Base-by-base conservation (phyloP, 1,140 invertebrate genomes). In the Latrodectus geometricus region DNA sequence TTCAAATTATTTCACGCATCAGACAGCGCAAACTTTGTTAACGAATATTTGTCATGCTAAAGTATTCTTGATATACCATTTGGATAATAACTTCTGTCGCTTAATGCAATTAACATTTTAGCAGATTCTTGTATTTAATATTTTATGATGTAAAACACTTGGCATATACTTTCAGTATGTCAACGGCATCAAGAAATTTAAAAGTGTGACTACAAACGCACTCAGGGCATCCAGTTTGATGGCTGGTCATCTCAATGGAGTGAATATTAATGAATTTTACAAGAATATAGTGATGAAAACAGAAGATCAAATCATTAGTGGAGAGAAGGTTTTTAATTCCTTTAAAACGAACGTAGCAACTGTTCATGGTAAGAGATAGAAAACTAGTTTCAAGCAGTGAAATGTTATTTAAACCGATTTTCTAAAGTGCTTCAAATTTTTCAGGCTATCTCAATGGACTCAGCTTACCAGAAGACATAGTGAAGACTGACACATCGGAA, bases 391-490 rank as follows among this genome's bases (percentile, higher is more conserved):
- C n/a, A 65, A n/a, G 7, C n/a, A 15, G 61, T 4, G n/a, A 14
- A 15, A 65, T 65, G 61, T 65, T 61, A 61, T 11, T 65, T 15
- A 3, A 7, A 65, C 61, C 12, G 7, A n/a, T 15, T 20, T 20
- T 70, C 20, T 23, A 35, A 35, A 35, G 8, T 61, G 54, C 8
- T 70, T 2, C 2, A 20, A n/a, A 4, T 21, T 3, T 66, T 70
- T 50, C 48, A 86, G 84, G 65, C 14, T 48, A 21, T 48, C 50
- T 86, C 21, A 86, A 86, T 20, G 75, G 84, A 0, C 50, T 86
- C 11, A 15, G 7, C 20, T 72, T 86, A 65, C 84, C 84, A 0
- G 8, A 78, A 7, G 84, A 78, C 23, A 65, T 86, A 8, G 76
- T 86, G 4, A 8, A 8, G 21, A 78, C 52, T 0, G 66, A 54